These are phyloP conservation scores for Parnassius apollo DNA, from an alignment of 2,888 invertebrate genomes.

Conservation along the genomic window DNA sequence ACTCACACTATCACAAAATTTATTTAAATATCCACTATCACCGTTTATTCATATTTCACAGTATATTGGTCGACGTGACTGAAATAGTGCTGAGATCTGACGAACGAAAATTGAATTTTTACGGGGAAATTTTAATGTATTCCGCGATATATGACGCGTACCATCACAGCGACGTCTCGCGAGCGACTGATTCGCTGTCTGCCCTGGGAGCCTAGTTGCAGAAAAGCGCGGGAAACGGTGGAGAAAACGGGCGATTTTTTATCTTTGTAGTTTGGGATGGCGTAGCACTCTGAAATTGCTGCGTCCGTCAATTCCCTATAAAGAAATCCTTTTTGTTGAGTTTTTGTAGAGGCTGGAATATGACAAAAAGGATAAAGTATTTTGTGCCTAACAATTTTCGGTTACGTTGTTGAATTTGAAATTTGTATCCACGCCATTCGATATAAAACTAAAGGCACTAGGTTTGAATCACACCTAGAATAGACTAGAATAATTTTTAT, in stretches of 20 bases:
- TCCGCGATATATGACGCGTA: conserved; percentile 3
- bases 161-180: conserved; percentile 3
- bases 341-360: conserved; percentile 4
- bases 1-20: conserved; percentile 8
- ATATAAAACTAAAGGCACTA: too few relatives aligned
- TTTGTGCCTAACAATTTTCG: background rate
- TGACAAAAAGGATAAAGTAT: background rate
- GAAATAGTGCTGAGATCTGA: conserved; percentile 13
- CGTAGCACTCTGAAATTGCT: conserved; percentile 12
- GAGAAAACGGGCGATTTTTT: conserved; percentile 21
- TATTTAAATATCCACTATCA: conserved; percentile 20
- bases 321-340: conserved; percentile 5
- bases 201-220: conserved; percentile 19
- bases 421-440: too few relatives aligned
- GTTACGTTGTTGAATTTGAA: too few relatives aligned
- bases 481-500: too few relatives aligned
- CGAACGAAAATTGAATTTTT: conserved; percentile 12
- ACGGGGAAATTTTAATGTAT: conserved; percentile 9
- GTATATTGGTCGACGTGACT: conserved; percentile 1
- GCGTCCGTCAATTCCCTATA: conserved; percentile 4
- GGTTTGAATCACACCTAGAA: too few relatives aligned
- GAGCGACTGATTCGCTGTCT: conserved; percentile 19
- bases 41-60: conserved; percentile 12
- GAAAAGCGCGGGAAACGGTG: conserved; percentile 27
- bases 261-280: conserved; percentile 16